Conservation (phyloP, 1,140 invertebrate species). For the Argopecten irradians region DNA sequence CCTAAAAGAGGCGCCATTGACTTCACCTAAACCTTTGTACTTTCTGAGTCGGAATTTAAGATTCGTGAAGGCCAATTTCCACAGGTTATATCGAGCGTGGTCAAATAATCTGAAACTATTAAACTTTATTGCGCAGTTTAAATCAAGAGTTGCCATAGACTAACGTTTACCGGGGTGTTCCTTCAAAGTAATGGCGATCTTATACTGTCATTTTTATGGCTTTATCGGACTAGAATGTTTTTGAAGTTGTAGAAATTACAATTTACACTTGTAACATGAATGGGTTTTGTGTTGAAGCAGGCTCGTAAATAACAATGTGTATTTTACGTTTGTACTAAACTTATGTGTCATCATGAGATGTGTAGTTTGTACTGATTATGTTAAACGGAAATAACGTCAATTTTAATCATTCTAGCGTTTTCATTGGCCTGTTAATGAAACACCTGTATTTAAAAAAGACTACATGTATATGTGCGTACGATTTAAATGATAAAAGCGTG, state of each 20-base stretch:
- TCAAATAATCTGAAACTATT: background rate
- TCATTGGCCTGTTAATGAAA: no score
- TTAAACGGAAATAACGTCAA: background rate
- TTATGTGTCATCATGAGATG: background rate
- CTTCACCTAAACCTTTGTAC: background rate
- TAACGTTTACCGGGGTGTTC: background rate
- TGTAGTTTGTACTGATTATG: background rate
- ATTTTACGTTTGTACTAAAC: background rate
- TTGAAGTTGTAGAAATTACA: slow-evolving; percentile 8
- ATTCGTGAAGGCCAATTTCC: background rate
- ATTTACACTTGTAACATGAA: background rate
- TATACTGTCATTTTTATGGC: background rate
- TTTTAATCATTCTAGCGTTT: no score
- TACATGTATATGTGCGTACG: no score
- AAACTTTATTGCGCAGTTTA: background rate
- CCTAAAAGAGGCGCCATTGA: no score
- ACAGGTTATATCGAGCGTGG: background rate
- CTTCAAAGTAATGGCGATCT: background rate
- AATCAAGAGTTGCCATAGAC: background rate
- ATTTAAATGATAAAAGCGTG: no score
- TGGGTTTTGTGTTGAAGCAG: background rate
- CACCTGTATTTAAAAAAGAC: no score
- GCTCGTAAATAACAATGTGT: slow-evolving; percentile 14
- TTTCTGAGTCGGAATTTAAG: background rate
- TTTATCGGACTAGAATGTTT: background rate